phyloP scores from a whole-genome alignment of 1,140 invertebrate species.

The Phenacoccus solenopsis region DNA sequence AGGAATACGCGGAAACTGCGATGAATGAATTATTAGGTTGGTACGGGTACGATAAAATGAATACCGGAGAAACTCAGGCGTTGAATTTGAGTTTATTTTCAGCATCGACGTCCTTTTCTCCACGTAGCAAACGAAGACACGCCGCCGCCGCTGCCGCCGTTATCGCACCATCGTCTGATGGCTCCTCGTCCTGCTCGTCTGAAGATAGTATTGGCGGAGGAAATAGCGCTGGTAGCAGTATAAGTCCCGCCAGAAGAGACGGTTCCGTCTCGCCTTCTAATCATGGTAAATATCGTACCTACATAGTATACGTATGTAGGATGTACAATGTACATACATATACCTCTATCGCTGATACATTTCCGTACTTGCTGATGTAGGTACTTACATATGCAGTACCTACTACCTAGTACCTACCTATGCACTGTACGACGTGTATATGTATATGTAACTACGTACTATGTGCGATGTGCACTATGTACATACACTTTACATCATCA shows the following conservation, averaged over 20 bases:
- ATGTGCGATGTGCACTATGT: too few relatives aligned
- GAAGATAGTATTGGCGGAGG: neutral
- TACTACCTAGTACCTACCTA: too few relatives aligned
- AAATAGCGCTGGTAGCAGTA: neutral
- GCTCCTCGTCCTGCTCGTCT: neutral
- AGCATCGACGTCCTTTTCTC: slow-evolving; percentile 13
- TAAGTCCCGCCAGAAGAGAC: neutral
- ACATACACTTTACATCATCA: too few relatives aligned
- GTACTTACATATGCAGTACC: too few relatives aligned
- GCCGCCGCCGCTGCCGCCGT: slow-evolving; percentile 5
- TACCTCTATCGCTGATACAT: too few relatives aligned
- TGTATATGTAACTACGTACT: too few relatives aligned
- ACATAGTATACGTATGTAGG: too few relatives aligned
- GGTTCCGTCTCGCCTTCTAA: neutral
- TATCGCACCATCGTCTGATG: neutral
- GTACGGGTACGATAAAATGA: slow-evolving; percentile 70
- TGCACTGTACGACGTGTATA: too few relatives aligned
- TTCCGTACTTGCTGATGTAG: too few relatives aligned
- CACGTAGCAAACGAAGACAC: slow-evolving; percentile 17
- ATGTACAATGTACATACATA: too few relatives aligned
- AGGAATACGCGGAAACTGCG: slow-evolving; percentile 78
- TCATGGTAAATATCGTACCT: neutral
- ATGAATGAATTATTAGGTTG: slow-evolving; percentile 82
- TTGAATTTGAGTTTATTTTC: slow-evolving; percentile 21
- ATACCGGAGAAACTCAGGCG: slow-evolving; percentile 19